Evolutionary conservation across 2,797 vertebrate genomes (phyloP).

Genomic region (Lateolabrax maculatus): DNA sequence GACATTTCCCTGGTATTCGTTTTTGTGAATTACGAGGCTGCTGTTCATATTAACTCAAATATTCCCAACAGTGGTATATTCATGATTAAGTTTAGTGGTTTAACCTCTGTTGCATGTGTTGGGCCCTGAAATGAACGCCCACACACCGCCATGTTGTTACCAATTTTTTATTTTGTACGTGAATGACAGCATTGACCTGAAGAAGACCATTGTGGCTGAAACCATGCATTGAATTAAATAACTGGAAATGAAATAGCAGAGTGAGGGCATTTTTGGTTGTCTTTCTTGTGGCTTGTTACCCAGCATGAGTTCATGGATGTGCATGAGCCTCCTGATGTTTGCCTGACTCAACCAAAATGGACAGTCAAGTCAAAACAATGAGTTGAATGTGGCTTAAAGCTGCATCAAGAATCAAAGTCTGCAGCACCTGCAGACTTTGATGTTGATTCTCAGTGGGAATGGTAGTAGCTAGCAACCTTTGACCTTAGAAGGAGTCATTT

Average conservation of each 20-base stretch:
- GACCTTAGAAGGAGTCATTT: no score
- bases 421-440: neutral
- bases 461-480: neutral
- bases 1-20: neutral
- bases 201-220: neutral
- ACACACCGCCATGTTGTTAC: no score
- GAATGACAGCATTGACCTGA: neutral
- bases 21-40: conserved; percentile 4
- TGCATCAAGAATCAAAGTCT: no score
- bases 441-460: neutral
- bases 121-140: neutral
- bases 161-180: neutral
- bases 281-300: neutral
- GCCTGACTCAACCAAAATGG: no score
- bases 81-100: neutral
- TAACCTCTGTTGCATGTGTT: neutral
- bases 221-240: neutral
- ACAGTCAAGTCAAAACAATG: neutral
- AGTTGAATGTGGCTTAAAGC: neutral
- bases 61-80: neutral
- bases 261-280: neutral
- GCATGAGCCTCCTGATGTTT: neutral
- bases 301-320: no score
- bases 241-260: neutral
- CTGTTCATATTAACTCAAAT: neutral